Conservation (phyloP, 2,888 invertebrate genomes). For the Cenopis cana region DNA sequence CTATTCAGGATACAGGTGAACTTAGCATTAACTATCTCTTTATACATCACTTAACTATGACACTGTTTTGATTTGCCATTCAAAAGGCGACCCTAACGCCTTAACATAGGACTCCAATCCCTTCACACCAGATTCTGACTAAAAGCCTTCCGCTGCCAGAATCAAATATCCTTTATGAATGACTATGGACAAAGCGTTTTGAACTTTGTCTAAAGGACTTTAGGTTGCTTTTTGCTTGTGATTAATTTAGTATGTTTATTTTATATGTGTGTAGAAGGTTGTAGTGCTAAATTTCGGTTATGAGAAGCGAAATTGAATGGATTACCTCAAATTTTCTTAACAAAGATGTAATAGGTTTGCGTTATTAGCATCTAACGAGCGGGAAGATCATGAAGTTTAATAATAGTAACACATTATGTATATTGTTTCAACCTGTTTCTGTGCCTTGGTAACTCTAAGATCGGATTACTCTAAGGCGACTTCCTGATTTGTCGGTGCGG, state of each 20-base stretch:
- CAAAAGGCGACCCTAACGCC: slow-evolving; percentile 44
- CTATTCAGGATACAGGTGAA: slow-evolving; percentile 62
- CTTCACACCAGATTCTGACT: neutral
- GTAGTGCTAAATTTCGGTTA: slow-evolving; percentile 33
- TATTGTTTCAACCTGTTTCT: too few species aligned
- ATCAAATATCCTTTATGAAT: slow-evolving; percentile 46
- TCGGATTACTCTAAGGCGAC: too few species aligned
- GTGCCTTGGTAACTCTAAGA: too few species aligned
- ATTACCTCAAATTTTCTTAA: slow-evolving; percentile 30
- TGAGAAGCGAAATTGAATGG: slow-evolving; percentile 29
- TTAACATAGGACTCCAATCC: slow-evolving; percentile 21
- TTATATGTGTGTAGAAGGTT: slow-evolving; percentile 8
- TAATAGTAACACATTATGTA: too few species aligned
- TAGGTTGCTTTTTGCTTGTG: neutral
- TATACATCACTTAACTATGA: slow-evolving; percentile 62
- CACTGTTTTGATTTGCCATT: slow-evolving; percentile 45
- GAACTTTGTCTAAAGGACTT: neutral
- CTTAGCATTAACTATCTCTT: slow-evolving; percentile 69
- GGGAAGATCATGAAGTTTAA: neutral
- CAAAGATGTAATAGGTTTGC: slow-evolving; percentile 15
- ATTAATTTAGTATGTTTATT: slow-evolving; percentile 13
- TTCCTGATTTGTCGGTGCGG: too few species aligned
- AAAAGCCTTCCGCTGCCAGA: slow-evolving; percentile 39
- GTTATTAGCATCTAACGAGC: neutral
- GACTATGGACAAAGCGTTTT: slow-evolving; percentile 14